A percentile compares a stretch with the other conserved stretches of the same genome.
Evolutionary conservation across 53 echinoderm and acorn worm genomes (phyloP).

Genomic region (Luidia sarsii): DNA sequence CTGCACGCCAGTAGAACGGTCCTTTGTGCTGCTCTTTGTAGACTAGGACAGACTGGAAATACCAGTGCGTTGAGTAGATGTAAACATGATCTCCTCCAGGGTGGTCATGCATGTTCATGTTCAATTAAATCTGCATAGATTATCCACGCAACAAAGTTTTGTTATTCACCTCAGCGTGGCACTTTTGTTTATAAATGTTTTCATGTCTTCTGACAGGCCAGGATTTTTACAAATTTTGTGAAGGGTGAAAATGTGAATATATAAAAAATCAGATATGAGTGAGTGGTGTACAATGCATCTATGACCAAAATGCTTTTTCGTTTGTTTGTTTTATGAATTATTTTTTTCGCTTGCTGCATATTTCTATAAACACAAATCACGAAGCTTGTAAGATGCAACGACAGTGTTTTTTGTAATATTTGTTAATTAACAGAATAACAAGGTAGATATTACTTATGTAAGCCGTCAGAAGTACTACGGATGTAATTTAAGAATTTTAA

Average conservation of each 20-base stretch:
- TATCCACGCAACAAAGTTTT: slow-evolving; percentile 29
- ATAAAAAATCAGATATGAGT: not conserved
- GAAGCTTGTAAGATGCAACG: slow-evolving; percentile 7
- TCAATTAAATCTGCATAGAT: not conserved
- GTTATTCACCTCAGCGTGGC: not conserved
- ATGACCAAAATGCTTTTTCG: slow-evolving; percentile 31
- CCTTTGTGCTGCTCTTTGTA: slow-evolving; percentile 17
- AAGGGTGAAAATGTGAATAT: not conserved
- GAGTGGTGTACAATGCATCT: slow-evolving; percentile 3
- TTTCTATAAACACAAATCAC: not conserved
- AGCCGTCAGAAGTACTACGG: slow-evolving; percentile 36
- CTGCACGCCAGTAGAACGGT: not conserved
- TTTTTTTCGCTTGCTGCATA: slow-evolving; percentile 5
- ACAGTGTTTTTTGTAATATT: not conserved
- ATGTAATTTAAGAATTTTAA: slow-evolving; percentile 19
- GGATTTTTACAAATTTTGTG: too few relatives aligned
- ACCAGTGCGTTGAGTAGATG: not conserved
- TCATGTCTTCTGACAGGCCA: too few relatives aligned
- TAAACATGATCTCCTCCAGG: not conserved
- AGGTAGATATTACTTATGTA: slow-evolving; percentile 11
- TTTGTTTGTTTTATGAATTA: not conserved
- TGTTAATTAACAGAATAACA: slow-evolving; percentile 6
- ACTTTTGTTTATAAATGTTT: too few relatives aligned
- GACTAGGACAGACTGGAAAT: slow-evolving; percentile 1
- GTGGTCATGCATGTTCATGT: not conserved